phyloP scores from a whole-genome alignment of 2,113 vertebrate species.

The Scolopax mira region DNA sequence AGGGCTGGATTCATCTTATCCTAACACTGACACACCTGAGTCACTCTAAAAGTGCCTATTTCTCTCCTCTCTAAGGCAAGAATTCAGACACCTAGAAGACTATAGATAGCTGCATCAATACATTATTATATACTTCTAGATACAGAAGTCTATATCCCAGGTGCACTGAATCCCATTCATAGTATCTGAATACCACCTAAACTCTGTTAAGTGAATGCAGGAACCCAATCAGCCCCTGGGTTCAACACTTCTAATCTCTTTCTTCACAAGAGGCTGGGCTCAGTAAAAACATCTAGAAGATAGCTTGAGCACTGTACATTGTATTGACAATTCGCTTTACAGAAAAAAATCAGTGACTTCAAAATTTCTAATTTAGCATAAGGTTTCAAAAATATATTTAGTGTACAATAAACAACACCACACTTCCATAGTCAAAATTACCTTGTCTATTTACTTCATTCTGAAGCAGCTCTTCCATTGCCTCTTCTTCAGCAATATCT shows the following conservation, averaged over 20 bases:
- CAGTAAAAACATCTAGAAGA: neutral
- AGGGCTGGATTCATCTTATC: neutral
- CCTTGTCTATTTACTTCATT: slow-evolving; percentile 98
- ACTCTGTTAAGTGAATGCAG: neutral
- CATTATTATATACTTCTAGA: too few species aligned
- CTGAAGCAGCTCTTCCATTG: slow-evolving; percentile 97
- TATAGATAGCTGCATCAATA: too few species aligned
- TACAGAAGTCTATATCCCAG: neutral
- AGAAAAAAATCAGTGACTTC: neutral
- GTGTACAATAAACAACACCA: neutral
- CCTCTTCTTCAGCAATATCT: slow-evolving; percentile 97
- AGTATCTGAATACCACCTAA: neutral
- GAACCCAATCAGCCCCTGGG: neutral
- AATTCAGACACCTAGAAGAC: neutral
- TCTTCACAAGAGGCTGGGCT: neutral
- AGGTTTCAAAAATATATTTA: neutral
- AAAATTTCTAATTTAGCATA: neutral
- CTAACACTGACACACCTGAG: neutral
- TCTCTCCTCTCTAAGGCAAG: neutral
- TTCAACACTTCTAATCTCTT: neutral
- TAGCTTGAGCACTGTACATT: neutral
- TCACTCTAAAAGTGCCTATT: neutral
- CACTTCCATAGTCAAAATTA: slow-evolving; percentile 55
- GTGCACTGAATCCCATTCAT: neutral
- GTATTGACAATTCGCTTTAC: neutral